Evolutionary conservation across 2,797 vertebrate genomes (phyloP).

Genomic region (Miichthys miiuy): DNA sequence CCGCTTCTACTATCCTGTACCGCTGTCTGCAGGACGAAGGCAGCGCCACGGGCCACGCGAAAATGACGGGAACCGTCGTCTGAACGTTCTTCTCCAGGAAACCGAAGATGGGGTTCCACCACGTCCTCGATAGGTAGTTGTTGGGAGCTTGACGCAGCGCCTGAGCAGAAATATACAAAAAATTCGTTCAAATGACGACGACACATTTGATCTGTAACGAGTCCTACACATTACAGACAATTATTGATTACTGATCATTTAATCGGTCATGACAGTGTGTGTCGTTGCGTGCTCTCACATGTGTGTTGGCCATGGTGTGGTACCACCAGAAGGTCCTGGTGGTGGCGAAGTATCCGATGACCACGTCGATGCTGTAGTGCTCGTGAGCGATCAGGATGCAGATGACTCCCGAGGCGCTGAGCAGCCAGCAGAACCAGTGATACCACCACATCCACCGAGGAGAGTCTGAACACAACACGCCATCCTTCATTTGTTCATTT

Average conservation of each 20-base stretch:
- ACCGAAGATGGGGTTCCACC: slow-evolving; percentile 93
- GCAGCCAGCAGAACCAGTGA: slow-evolving; percentile 90
- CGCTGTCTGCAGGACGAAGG: slow-evolving; percentile 67
- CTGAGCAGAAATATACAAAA: slow-evolving; percentile 40
- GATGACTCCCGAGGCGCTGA: slow-evolving; percentile 90
- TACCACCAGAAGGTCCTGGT: slow-evolving; percentile 96
- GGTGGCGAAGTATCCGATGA: slow-evolving; percentile 92
- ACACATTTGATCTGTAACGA: too few relatives aligned
- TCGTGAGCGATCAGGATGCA: slow-evolving; percentile 94
- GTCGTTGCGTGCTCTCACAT: slow-evolving; percentile 78
- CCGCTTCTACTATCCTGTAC: slow-evolving; percentile 73
- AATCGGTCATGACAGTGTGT: neutral
- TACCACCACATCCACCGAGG: slow-evolving; percentile 94
- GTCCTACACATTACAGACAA: too few relatives aligned
- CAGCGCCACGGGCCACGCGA: slow-evolving; percentile 81
- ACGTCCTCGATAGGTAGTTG: slow-evolving; percentile 89
- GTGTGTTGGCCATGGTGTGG: slow-evolving; percentile 95
- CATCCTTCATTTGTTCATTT: too few relatives aligned
- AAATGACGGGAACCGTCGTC: slow-evolving; percentile 87
- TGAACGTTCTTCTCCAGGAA: slow-evolving; percentile 93
- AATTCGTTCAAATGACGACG: too few relatives aligned
- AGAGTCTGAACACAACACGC: slow-evolving; percentile 85
- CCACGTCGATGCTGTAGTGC: slow-evolving; percentile 95
- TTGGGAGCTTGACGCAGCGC: slow-evolving; percentile 79
- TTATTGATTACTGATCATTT: too few relatives aligned